Base-by-base conservation (phyloP, 2,113 vertebrate species). In the Platichthys stellatus region DNA sequence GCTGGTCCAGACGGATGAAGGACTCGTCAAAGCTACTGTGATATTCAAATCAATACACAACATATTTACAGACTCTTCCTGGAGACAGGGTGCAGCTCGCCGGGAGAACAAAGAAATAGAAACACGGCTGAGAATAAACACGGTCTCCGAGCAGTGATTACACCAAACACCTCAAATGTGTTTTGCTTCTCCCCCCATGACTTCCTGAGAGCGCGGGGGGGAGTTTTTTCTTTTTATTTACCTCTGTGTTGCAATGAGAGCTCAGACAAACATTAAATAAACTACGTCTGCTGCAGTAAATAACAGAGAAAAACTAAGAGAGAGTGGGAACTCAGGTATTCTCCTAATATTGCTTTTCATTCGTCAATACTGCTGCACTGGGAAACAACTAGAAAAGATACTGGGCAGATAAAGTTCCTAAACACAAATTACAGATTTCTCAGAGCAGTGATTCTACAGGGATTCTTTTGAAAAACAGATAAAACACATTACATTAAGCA, bases 111-210 rank as follows among this genome's bases (percentile, higher is more conserved):
- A 49, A 72, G 5, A 59, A 74, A 76, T 3, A 77, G 73, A 60
- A 63, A 38, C 5, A 8, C 62, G 57, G 67, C 63, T 40, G 26
- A 69, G 71, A 85, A 78, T 61, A 88, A 90, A 86, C 80, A 79
- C 8, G 12, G 3, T 64, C 82, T 78, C 51, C 74, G 5, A 81
- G 87, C 80, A 88, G 82, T 82, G 82, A 90, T 88, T 82, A 85
- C 14, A 85, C 59, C 72, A 85, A 88, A 82, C 85, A 84, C 65
- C 76, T 69, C 56, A 11, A 31, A 53, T 53, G 75, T 70, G 26
- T 61, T 81, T 78, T 56, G 38, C 72, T 47, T 75, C 66, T 26
- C 61, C 85, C 76, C 66, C 35, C 49, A 2, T 23, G 68, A 63
- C 59, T 75, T 80, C 64, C 53, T 20, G 31, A 77, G 56, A 56